These are phyloP conservation scores for Coenobita brevimanus DNA, from an alignment of 1,140 invertebrate species.

Conservation along the genomic window DNA sequence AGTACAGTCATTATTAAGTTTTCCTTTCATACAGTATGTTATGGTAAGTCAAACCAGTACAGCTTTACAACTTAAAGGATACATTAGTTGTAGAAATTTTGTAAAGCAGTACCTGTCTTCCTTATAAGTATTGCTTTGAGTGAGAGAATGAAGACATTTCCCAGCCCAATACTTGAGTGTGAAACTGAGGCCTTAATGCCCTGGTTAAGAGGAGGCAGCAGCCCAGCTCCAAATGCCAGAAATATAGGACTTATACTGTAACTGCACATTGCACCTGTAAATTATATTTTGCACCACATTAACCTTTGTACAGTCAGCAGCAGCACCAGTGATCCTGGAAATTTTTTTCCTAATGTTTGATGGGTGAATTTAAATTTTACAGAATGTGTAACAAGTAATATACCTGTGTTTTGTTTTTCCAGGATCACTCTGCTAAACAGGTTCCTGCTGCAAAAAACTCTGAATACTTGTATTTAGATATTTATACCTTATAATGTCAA, in stretches of 20 bases:
- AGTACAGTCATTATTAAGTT: too few relatives aligned
- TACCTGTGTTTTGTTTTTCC: background rate
- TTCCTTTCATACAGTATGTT: too few relatives aligned
- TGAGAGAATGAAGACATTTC: too few relatives aligned
- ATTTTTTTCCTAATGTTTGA: background rate
- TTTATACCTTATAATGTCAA: conserved; percentile 60
- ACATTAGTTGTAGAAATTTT: too few relatives aligned
- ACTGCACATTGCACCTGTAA: conserved; percentile 58
- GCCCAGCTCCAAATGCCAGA: conserved; percentile 30
- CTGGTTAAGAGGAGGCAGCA: too few relatives aligned
- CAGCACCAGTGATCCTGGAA: conserved; percentile 21
- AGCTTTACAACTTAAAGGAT: too few relatives aligned
- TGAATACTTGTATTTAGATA: conserved; percentile 59
- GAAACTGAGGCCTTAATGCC: too few relatives aligned
- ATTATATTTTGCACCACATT: conserved; percentile 54
- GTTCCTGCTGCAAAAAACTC: conserved; percentile 35
- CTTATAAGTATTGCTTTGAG: too few relatives aligned
- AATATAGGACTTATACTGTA: conserved; percentile 47
- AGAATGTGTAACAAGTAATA: background rate
- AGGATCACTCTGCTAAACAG: background rate
- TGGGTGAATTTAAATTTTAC: background rate
- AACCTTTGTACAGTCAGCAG: conserved; percentile 51
- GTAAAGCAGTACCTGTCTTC: too few relatives aligned
- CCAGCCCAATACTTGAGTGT: too few relatives aligned
- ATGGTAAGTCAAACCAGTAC: too few relatives aligned